A percentile compares a stretch with the other conserved stretches of the same genome.
Conservation (phyloP, 2,888 invertebrate genomes). For the Xanthia icteritia region DNA sequence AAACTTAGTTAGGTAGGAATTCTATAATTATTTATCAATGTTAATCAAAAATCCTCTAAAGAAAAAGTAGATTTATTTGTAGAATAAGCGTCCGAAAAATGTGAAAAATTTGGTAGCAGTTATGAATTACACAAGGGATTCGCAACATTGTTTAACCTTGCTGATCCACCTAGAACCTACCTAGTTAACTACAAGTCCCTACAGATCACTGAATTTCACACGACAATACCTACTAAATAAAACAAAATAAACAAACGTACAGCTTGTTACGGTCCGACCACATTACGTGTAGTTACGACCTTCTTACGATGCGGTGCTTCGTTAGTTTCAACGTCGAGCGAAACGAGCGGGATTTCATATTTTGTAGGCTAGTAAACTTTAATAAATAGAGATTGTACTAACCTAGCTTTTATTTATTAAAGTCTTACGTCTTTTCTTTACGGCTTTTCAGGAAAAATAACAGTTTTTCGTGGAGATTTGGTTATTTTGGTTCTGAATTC, state of each 20-base stretch:
- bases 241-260: slow-evolving; percentile 12
- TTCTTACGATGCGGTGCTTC: slow-evolving; percentile 51
- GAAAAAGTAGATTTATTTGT: no score
- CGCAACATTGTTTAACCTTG: not conserved
- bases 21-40: not conserved
- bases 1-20: not conserved
- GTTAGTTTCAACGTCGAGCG: slow-evolving; percentile 46
- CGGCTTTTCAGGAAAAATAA: not conserved
- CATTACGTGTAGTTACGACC: slow-evolving; percentile 69
- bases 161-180: not conserved
- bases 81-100: no score
- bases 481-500: no score
- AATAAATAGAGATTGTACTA: slow-evolving; percentile 5
- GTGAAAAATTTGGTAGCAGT: not conserved
- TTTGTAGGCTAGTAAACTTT: slow-evolving; percentile 14
- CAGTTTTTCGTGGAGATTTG: not conserved
- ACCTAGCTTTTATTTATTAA: not conserved
- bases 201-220: not conserved
- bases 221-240: slow-evolving; percentile 12
- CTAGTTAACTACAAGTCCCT: not conserved
- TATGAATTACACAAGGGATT: not conserved
- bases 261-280: slow-evolving; percentile 70
- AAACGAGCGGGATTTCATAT: slow-evolving; percentile 35
- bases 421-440: not conserved
- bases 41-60: not conserved